These are phyloP conservation scores for Tokudaia muenninki DNA, from an alignment of 2,797 vertebrate genomes.

Conservation along the genomic window DNA sequence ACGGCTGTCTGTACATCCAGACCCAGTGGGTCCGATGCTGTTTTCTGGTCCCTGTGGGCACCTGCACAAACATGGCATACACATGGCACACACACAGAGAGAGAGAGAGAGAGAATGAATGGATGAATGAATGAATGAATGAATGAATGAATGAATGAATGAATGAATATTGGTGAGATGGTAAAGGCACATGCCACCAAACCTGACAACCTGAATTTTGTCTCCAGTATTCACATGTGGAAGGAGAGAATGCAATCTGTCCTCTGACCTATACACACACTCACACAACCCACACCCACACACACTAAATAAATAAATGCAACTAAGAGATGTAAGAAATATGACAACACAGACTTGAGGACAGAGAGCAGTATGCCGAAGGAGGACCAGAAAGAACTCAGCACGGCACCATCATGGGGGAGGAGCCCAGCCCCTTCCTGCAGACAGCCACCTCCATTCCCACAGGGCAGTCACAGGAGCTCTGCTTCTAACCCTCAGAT, in stretches of 20 bases:
- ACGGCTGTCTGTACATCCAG: neutral
- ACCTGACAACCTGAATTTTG: neutral
- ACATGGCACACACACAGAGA: neutral
- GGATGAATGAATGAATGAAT: too few relatives aligned
- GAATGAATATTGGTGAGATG: neutral
- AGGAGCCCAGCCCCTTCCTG: neutral
- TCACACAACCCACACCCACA: neutral
- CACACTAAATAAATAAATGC: neutral
- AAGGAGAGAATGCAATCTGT: neutral
- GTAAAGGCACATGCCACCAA: neutral
- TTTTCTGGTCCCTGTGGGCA: neutral
- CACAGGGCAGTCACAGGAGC: neutral
- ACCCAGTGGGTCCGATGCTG: neutral
- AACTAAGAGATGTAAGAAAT: neutral
- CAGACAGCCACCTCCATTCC: neutral
- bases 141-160: too few relatives aligned
- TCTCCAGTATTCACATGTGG: too few relatives aligned
- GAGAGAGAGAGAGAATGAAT: neutral
- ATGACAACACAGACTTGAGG: neutral
- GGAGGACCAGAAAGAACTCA: neutral
- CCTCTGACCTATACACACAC: neutral
- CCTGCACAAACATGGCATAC: neutral
- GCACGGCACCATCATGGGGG: too few relatives aligned
- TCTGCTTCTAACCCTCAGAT: neutral
- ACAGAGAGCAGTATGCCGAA: neutral